Percentiles rank a stretch among this genome's conserved stretches.
Evolutionary conservation across 2,113 vertebrate genomes (phyloP).

Genomic region (Ciconia maguari): DNA sequence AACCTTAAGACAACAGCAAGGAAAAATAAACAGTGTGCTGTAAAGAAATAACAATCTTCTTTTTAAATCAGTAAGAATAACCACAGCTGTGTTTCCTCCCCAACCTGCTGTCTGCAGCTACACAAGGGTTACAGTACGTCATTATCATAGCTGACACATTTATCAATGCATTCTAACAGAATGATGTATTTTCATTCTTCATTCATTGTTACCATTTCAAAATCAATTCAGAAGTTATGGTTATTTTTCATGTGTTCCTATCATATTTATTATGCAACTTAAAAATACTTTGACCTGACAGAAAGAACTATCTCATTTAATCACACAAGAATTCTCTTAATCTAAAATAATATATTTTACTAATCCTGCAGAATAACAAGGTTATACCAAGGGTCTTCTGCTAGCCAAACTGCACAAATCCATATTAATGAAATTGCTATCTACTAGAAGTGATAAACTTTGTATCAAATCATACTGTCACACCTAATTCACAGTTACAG

Average conservation of each 20-base stretch:
- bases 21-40: neutral
- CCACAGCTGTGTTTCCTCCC: conserved; percentile 59
- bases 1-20: neutral
- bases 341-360: conserved; percentile 11
- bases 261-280: neutral
- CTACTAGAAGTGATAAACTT: neutral
- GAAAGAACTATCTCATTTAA: neutral
- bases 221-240: conserved; percentile 2
- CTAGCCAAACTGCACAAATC: neutral
- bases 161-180: conserved; percentile 62
- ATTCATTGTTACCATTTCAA: neutral
- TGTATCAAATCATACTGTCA: neutral
- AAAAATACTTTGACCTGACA: neutral
- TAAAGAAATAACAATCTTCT: neutral
- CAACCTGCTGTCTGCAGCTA: conserved; percentile 29
- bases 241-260: neutral
- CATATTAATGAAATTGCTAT: neutral
- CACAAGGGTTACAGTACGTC: conserved; percentile 56
- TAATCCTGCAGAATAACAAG: neutral
- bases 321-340: conserved; percentile 2
- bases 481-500: neutral
- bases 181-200: conserved; percentile 17
- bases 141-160: conserved; percentile 46
- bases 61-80: neutral
- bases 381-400: neutral